Base-by-base conservation (phyloP, 1,140 invertebrate species). In the Apocrypta bakeri region DNA sequence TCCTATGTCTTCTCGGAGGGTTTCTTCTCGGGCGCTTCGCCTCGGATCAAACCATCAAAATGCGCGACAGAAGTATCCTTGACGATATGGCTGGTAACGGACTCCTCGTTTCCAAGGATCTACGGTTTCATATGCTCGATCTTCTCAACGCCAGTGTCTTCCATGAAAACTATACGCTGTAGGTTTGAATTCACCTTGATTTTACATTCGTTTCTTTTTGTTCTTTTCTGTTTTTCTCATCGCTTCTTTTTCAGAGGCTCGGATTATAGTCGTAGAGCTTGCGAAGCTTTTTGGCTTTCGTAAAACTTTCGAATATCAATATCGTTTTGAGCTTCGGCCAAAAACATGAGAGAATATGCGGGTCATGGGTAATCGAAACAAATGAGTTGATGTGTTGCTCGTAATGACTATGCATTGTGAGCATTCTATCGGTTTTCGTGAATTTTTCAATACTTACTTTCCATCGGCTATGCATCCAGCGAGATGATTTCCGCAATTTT, bases 1-100 rank as follows among this genome's bases (percentile, higher is more conserved):
- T 93, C 75, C 87, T 93, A n/a, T 87, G 90, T 31, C 69, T 93
- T 11, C 81, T 93, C 7, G 91, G 90, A 56, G 93, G 93, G 83
- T 93, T 93, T 84, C 78, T 93, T 4, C 79, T 93, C 21, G 92
- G 92, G 0, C 89, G 91, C 40, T 93, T 92, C 48, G 89, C 90
- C 0, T 84, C 90, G 14, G 90, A 93, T 63, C 85, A 89, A 29
- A 88, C 88, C 0, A 63, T 89, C 12, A 83, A 89, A 8, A 83
- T 88, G 61, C 88, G 87, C 6, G 86, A 86, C 0, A 87, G 89
- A 33, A 89, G 83, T 29, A 85, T 83, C 14, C 87, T 87, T 14
- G 31, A 87, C 12, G 87, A 90, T 71, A 63, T 90, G 1, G 86
- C 87, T 17, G 89, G 87, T 12, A 92, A 92, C 82, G 90, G 90